These are phyloP conservation scores for Montipora foliosa DNA, from an alignment of 64 coral and sea anemone genomes.

Conservation along the genomic window DNA sequence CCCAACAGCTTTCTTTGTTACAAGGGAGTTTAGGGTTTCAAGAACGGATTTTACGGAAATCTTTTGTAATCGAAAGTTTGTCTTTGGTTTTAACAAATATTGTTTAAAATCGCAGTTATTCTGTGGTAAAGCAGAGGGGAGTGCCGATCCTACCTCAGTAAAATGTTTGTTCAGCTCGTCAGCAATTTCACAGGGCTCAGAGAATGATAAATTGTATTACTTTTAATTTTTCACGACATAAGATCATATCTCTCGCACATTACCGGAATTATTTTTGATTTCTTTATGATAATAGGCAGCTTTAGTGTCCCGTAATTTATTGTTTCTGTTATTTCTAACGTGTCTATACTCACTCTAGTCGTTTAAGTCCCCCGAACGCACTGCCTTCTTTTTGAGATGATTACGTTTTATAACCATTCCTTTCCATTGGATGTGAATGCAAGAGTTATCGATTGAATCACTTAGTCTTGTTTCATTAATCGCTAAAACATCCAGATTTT, in stretches of 20 bases:
- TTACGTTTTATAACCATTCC: too few relatives aligned
- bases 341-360: too few relatives aligned
- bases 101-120: conserved; percentile 25
- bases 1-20: background rate
- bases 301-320: conserved; percentile 1
- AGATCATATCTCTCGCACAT: conserved; percentile 29
- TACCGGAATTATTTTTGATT: conserved; percentile 22
- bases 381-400: too few relatives aligned
- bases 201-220: conserved; percentile 19
- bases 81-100: background rate
- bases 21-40: background rate
- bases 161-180: conserved; percentile 32
- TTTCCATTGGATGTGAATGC: too few relatives aligned
- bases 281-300: conserved; percentile 33
- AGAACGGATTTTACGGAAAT: background rate
- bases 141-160: conserved; percentile 1
- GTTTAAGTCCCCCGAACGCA: too few relatives aligned
- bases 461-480: too few relatives aligned
- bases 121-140: conserved; percentile 23
- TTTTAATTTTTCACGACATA: conserved; percentile 21
- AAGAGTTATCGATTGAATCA: too few relatives aligned
- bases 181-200: conserved; percentile 42
- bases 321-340: too few relatives aligned
- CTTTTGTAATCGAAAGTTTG: background rate
- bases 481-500: too few relatives aligned